Evolutionary conservation across 2,888 invertebrate species (phyloP).

Genomic region (Ophion ellenae): DNA sequence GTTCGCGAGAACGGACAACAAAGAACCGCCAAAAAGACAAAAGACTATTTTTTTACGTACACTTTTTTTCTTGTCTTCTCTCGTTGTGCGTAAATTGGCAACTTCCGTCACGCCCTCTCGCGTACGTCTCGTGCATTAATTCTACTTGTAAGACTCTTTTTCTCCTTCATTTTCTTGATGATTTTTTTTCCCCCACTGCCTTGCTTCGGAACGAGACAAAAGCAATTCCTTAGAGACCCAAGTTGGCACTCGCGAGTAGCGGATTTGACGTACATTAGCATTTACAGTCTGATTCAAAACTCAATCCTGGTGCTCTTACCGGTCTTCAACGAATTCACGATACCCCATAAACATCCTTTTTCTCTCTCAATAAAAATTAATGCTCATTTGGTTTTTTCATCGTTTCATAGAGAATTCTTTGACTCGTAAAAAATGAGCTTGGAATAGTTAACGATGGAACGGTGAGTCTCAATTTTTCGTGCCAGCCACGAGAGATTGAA

Average conservation of each 20-base stretch:
- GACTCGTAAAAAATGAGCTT: slow-evolving; percentile 26
- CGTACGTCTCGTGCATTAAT: slow-evolving; percentile 44
- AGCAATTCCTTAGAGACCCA: slow-evolving; percentile 37
- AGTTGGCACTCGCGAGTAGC: neutral
- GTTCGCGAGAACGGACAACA: slow-evolving; percentile 17
- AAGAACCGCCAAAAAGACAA: slow-evolving; percentile 37
- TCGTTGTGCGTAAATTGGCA: slow-evolving; percentile 59
- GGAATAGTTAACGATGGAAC: slow-evolving; percentile 35
- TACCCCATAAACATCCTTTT: neutral
- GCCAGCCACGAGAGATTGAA: slow-evolving; percentile 30
- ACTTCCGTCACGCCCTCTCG: slow-evolving; percentile 57
- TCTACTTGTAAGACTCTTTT: slow-evolving; percentile 38
- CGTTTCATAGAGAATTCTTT: slow-evolving; percentile 1
- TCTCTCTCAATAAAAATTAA: neutral
- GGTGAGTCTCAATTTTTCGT: slow-evolving; percentile 24
- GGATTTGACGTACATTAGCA: slow-evolving; percentile 22
- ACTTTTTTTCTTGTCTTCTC: slow-evolving; percentile 48
- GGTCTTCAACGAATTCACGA: neutral
- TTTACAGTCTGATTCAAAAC: slow-evolving; percentile 35
- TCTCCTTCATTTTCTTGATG: slow-evolving; percentile 30
- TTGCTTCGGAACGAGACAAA: slow-evolving; percentile 30
- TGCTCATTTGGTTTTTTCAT: slow-evolving; percentile 7
- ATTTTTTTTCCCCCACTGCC: neutral
- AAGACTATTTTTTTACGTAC: slow-evolving; percentile 29
- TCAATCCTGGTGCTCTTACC: neutral